Evolutionary conservation across 2,888 invertebrate species (phyloP).

Genomic region (Calliopum simillimum): DNA sequence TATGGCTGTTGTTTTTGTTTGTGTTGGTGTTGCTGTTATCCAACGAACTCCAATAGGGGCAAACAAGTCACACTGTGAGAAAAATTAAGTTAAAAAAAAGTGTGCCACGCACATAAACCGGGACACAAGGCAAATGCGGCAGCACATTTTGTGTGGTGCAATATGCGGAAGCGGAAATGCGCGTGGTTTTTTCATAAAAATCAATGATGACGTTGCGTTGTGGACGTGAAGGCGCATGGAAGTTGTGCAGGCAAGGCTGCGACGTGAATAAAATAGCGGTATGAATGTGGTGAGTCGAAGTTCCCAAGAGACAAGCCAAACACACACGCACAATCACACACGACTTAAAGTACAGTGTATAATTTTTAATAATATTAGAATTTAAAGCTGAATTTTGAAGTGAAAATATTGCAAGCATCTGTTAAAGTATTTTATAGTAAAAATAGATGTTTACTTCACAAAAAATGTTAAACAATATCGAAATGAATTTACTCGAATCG

Average conservation of each 20-base stretch:
- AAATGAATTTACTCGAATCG: no score
- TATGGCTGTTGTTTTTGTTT: background rate
- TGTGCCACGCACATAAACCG: no score
- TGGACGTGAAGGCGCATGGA: background rate
- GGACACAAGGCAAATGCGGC: background rate
- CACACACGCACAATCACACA: background rate
- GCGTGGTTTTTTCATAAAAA: constrained; percentile 18
- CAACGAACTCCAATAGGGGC: background rate
- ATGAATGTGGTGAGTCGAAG: background rate
- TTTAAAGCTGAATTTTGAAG: no score
- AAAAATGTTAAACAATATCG: no score
- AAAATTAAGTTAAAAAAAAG: no score
- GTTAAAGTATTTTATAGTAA: no score
- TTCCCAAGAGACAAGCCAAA: background rate
- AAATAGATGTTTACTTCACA: no score
- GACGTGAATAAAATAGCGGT: background rate
- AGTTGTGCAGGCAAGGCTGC: background rate
- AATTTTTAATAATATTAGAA: no score
- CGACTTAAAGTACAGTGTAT: background rate
- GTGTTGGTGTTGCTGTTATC: no score
- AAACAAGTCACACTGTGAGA: background rate
- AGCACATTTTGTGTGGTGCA: background rate
- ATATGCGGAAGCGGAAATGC: constrained; percentile 13
- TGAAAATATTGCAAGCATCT: no score
- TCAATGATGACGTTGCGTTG: background rate